These are phyloP conservation scores for Alsophila aescularia DNA, from an alignment of 2,888 invertebrate genomes.

Conservation along the genomic window DNA sequence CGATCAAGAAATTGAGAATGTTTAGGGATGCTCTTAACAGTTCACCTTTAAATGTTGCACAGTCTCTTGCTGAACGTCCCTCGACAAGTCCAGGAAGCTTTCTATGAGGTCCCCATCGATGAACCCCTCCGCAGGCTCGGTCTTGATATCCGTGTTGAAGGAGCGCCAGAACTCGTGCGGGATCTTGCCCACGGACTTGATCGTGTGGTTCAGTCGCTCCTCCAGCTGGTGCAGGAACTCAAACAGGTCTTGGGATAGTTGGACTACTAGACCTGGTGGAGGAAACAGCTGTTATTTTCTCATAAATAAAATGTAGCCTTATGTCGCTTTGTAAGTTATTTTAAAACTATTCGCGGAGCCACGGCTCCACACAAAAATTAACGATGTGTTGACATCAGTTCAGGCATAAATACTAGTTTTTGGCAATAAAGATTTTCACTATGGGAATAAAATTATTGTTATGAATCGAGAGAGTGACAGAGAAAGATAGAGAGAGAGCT, in stretches of 20 bases:
- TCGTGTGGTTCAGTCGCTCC: constrained; percentile 91
- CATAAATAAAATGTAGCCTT: no score
- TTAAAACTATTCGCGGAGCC: no score
- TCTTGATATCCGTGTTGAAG: constrained; percentile 95
- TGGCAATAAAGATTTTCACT: no score
- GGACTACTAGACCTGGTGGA: constrained; percentile 93
- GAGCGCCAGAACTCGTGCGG: constrained; percentile 96
- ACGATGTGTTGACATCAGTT: no score
- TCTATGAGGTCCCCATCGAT: constrained; percentile 99
- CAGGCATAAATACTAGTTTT: no score
- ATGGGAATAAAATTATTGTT: no score
- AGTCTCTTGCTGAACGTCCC: constrained; percentile 96
- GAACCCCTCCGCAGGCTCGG: constrained; percentile 96
- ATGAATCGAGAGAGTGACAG: not conserved
- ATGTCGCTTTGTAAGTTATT: no score
- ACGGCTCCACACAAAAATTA: no score
- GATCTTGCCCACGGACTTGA: constrained; percentile 98
- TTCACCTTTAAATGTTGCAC: constrained; percentile 92
- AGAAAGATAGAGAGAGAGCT: not conserved
- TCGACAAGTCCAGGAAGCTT: constrained; percentile 95
- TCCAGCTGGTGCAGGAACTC: constrained; percentile 88
- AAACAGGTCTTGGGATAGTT: constrained; percentile 94
- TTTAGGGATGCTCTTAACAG: no score
- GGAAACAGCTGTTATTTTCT: constrained; percentile 52
- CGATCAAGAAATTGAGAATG: no score